Evolutionary conservation across 2,888 invertebrate species (phyloP), one percentile per base, ranked within the genome.

Genomic region (Ennomos erosarius): DNA sequence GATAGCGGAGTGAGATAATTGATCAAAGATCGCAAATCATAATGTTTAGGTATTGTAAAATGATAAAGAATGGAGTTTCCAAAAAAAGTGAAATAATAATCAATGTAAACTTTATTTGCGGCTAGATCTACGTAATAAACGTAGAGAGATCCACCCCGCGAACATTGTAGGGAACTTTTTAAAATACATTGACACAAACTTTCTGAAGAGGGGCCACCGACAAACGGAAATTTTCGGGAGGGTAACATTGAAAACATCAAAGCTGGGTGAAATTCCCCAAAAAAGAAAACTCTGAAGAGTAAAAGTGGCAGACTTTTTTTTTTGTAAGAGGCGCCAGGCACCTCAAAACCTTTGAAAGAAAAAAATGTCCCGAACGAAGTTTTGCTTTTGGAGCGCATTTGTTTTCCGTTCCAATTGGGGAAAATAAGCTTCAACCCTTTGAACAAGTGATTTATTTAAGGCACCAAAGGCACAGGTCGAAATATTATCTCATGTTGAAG

Each of bases 321-420:
- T 80, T 76, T 80, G 72, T 79, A 59, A 64, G 45, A 78, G 74
- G 80, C 74, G 78, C 74, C 76, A 69, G 69, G 70, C 75, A 74
- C 73, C 73, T 68, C 64, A 65, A 70, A 74, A 68, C 73, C 73
- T 76, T 79, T 78, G 55, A 69, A 74, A 70, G 68, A 65, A 70
- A 68, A 73, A 73, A 64, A 56, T 53, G 56, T 69, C 67, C 56
- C 62, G 55, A 58, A 55, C 62, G 74, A 79, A 79, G 64, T 77
- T 79, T 73, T 65, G 35, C 69, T 68, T 65, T 67, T 70, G 67
- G 69, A 68, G 50, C 54, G 39, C 47, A 63, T 64, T 69, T 67
- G 64, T 55, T 66, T 54, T 43, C 34, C 35, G 54, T 55, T 43
- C 56, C 51, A 56, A 65, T 64, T 58, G 54, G 56, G 50, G 53